Base-by-base conservation (phyloP, 2,113 vertebrate genomes). In the Herpailurus yagouaroundi region DNA sequence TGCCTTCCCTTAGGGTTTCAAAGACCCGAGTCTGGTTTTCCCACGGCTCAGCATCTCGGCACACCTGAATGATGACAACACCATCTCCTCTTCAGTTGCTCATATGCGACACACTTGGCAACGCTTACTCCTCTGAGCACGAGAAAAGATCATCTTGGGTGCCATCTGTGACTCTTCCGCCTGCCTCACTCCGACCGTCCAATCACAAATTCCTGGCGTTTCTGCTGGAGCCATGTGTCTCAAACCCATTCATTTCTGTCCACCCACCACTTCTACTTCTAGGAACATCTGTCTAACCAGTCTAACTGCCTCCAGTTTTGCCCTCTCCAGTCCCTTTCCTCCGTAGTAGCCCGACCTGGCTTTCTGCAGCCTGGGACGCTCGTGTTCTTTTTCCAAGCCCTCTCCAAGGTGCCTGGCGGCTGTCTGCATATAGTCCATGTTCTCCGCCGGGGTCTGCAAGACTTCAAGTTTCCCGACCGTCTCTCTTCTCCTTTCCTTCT, bases 271-370 rank as follows among this genome's bases (percentile, higher is more conserved):
- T 23, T 33, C 7, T 66, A 4, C 74, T 38, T 91, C 55, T 48
- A 45, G 50, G 8, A 33, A 31, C 33, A 68, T 18, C 33, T 88
- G 69, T 82, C 18, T 83, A 13, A 29, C 11, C 9, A 1, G 33
- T 48, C 71, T 83, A 18, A 48, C 21, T 71, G 27, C 41, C 71
- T 92, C 48, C 16, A 63, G 0, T 33, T 85, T 86, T 76, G 23
- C 12, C 10, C 19, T 41, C 14, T 52, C 21, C 2, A 2, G 5
- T 63, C 21, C 7, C 0, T 21, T 97, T 13, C 88, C 33, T 15
- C 4, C 0, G 10, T 13, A n/a, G 71, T 33, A 68, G 29, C 33
- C 87, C 1, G 1, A 12, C 29, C 25, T 11, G 1, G 25, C 13
- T 60, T 82, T 63, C 33, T 68, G 4, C 9, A 33, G 8, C 21